These are phyloP conservation scores for Apodemia duryi DNA, from an alignment of 2,888 invertebrate species.

Conservation along the genomic window DNA sequence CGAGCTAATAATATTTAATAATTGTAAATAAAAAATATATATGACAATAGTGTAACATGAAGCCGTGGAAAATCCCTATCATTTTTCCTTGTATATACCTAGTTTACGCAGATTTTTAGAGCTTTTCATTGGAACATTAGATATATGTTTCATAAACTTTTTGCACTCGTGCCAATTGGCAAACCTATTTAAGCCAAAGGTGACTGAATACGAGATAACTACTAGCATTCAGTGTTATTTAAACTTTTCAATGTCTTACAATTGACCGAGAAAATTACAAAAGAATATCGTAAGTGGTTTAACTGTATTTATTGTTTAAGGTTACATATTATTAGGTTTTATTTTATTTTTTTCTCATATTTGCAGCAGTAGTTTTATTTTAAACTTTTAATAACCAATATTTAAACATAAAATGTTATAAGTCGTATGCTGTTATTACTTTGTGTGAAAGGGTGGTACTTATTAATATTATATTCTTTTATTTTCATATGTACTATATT, in stretches of 20 bases:
- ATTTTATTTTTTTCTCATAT: too few relatives aligned
- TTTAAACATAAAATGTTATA: too few relatives aligned
- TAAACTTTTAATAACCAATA: too few relatives aligned
- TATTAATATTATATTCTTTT: too few relatives aligned
- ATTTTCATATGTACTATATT: background rate
- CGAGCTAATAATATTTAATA: too few relatives aligned
- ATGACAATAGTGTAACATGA: too few relatives aligned
- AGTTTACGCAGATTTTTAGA: background rate
- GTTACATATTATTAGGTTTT: too few relatives aligned
- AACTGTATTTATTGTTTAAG: too few relatives aligned
- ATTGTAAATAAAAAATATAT: too few relatives aligned
- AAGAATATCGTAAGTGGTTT: background rate
- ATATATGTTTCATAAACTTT: conserved; percentile 6
- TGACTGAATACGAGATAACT: background rate
- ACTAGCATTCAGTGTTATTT: background rate
- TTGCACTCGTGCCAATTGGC: conserved; percentile 17
- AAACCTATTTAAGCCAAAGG: conserved; percentile 8
- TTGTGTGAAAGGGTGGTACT: too few relatives aligned
- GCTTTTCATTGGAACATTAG: background rate
- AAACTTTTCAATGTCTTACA: conserved; percentile 1
- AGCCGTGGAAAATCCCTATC: background rate
- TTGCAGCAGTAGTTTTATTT: too few relatives aligned
- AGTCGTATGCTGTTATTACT: too few relatives aligned
- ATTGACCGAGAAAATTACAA: background rate
- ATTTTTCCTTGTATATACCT: background rate